phyloP scores from a whole-genome alignment of 1,140 invertebrate species.

The Nephila pilipes region DNA sequence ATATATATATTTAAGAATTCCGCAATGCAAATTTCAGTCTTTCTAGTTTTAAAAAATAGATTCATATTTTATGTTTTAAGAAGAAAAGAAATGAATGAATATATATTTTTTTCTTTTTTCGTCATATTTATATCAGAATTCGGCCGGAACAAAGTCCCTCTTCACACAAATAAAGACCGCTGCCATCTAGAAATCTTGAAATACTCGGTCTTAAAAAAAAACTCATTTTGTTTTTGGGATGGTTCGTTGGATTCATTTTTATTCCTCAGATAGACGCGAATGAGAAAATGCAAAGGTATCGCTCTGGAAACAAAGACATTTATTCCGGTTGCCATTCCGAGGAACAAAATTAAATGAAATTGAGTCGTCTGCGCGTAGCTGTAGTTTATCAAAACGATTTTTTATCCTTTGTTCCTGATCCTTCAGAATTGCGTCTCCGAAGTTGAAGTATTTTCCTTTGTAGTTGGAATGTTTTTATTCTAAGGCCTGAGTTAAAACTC shows the following conservation, averaged over 20 bases:
- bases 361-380: slow-evolving; percentile 21
- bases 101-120: too few relatives aligned
- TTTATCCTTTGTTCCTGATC: slow-evolving; percentile 37
- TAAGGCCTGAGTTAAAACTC: background rate
- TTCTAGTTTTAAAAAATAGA: too few relatives aligned
- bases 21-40: too few relatives aligned
- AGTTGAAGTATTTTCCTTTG: slow-evolving; percentile 44
- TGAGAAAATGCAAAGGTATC: slow-evolving; percentile 29
- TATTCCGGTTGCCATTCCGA: slow-evolving; percentile 26
- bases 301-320: slow-evolving; percentile 14
- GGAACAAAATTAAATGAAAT: slow-evolving; percentile 39
- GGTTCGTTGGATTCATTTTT: background rate
- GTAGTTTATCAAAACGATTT: slow-evolving; percentile 37
- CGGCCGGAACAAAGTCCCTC: background rate
- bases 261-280: slow-evolving; percentile 7
- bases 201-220: background rate
- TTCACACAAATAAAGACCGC: background rate
- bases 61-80: too few relatives aligned
- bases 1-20: too few relatives aligned
- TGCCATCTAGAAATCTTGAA: background rate
- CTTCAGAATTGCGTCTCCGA: slow-evolving; percentile 8
- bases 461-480: slow-evolving; percentile 40
- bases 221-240: background rate
- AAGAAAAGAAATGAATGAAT: too few relatives aligned
- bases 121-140: too few relatives aligned